These are phyloP conservation scores for Leucophenga varia DNA, from an alignment of 1,140 invertebrate species.

Conservation along the genomic window DNA sequence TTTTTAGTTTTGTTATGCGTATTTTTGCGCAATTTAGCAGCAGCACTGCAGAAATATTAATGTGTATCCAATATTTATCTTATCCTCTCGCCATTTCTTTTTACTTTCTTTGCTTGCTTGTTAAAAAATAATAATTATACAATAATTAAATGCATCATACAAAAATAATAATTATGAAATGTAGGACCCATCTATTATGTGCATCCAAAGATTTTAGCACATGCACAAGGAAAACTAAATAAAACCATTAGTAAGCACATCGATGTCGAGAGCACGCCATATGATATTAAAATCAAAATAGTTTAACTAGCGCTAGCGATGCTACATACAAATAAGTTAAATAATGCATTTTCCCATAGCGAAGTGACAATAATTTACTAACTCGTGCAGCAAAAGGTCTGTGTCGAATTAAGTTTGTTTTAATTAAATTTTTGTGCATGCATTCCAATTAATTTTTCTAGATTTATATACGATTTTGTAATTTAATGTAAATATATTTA, in stretches of 20 bases:
- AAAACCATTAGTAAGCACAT: conserved; percentile 36
- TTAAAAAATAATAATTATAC: too few species aligned
- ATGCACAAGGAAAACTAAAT: conserved; percentile 22
- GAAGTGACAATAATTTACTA: too few species aligned
- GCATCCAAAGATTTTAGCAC: conserved; percentile 32
- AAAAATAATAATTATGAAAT: neutral
- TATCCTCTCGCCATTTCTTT: conserved; percentile 18
- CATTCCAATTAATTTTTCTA: too few species aligned
- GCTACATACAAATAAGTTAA: neutral
- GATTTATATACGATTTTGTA: too few species aligned
- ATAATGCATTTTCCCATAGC: neutral
- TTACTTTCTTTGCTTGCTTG: conserved; percentile 15
- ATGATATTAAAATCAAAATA: conserved; percentile 57
- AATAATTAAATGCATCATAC: neutral
- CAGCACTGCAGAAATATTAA: too few species aligned
- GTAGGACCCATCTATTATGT: conserved; percentile 24
- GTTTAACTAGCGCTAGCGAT: conserved; percentile 25
- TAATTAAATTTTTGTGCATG: too few species aligned
- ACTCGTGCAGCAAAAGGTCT: too few species aligned
- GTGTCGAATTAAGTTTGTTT: too few species aligned
- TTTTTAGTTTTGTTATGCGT: too few species aligned
- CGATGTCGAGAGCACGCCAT: conserved; percentile 37
- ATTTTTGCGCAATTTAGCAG: too few species aligned
- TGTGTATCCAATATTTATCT: too few species aligned
- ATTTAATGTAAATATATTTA: too few species aligned